Evolutionary conservation across 2,888 invertebrate species (phyloP).

Genomic region (Cybosia mesomella): DNA sequence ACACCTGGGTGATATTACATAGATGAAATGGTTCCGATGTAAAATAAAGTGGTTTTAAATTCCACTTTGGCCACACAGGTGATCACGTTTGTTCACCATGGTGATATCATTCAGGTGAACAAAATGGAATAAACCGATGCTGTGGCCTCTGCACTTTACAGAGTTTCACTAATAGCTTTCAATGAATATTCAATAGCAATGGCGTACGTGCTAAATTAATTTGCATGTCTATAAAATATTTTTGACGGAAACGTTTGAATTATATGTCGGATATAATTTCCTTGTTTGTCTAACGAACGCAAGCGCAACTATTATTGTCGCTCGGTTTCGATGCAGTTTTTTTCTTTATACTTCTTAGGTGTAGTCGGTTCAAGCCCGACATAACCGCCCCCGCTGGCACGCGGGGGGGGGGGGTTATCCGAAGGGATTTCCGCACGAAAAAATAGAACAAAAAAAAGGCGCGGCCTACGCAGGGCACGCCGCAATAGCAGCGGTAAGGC

Average conservation of each 20-base stretch:
- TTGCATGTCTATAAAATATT: background rate
- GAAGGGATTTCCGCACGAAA: too few species aligned
- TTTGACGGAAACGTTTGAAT: background rate
- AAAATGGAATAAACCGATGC: background rate
- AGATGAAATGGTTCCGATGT: too few species aligned
- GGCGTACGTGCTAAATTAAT: constrained; percentile 3
- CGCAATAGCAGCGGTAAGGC: too few species aligned
- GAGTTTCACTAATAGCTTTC: background rate
- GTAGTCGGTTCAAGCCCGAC: too few species aligned
- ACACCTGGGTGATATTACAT: too few species aligned
- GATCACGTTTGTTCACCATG: background rate
- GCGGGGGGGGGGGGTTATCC: too few species aligned
- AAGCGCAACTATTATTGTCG: background rate
- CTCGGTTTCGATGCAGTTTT: background rate
- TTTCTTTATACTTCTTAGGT: too few species aligned
- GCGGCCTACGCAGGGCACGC: too few species aligned
- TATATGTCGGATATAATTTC: constrained; percentile 1
- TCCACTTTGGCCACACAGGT: too few species aligned
- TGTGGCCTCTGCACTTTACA: constrained; percentile 1
- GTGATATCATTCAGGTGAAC: background rate
- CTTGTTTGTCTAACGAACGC: background rate
- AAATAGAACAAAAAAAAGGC: too few species aligned
- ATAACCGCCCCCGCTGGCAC: too few species aligned
- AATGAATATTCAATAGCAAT: constrained; percentile 13
- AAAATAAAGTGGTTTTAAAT: too few species aligned